Conservation (phyloP, 2,113 vertebrate species). For the Tympanuchus pallidicinctus region DNA sequence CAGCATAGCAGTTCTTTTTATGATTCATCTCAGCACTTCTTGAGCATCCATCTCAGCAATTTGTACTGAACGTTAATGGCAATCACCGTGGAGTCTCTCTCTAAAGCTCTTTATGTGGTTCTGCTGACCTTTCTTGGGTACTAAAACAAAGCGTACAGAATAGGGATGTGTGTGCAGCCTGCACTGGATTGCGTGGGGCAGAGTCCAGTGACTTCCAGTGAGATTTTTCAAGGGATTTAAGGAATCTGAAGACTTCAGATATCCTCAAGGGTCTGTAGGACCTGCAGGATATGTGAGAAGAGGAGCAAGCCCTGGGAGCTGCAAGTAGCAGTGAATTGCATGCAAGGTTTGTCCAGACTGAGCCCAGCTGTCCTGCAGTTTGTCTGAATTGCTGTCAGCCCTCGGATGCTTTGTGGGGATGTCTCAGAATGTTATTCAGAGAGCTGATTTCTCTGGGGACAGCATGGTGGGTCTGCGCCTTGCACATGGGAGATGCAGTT, state of each 20-base stretch:
- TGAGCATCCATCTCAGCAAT: not conserved
- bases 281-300: rapidly evolving
- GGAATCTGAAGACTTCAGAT: not conserved
- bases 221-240: not conserved
- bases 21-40: not conserved
- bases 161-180: not conserved
- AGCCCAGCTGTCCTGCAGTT: not conserved
- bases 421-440: not conserved
- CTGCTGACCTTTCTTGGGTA: not conserved
- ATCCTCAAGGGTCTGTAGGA: not conserved
- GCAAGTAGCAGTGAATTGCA: rapidly evolving
- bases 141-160: rapidly evolving
- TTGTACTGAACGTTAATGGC: too few relatives aligned
- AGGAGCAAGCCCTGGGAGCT: not conserved
- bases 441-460: not conserved
- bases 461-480: not conserved
- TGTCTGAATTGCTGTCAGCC: rapidly evolving
- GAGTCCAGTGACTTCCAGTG: not conserved
- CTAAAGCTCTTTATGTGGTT: not conserved
- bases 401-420: not conserved
- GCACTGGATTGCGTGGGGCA: rapidly evolving
- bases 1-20: not conserved
- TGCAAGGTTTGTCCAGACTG: rapidly evolving
- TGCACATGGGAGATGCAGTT: not conserved
- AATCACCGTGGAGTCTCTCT: not conserved